Evolutionary conservation across 2,113 vertebrate species (phyloP).

Genomic region (Centropristis striata): DNA sequence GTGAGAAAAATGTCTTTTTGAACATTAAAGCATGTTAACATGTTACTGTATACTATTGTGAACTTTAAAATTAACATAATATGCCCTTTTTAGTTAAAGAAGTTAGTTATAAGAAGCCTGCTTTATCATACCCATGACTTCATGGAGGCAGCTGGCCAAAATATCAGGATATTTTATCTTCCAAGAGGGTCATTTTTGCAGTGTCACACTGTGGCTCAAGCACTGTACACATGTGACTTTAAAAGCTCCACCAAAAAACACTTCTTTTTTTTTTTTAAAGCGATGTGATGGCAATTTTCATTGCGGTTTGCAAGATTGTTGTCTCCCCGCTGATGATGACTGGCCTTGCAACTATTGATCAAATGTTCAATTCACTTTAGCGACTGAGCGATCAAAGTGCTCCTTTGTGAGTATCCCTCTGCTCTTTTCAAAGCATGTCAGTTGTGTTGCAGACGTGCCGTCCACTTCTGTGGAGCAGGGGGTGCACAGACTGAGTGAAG

Average conservation of each 20-base stretch:
- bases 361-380: slow-evolving; percentile 47
- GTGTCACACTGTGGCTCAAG: neutral
- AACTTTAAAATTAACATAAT: no score
- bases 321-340: slow-evolving; percentile 28
- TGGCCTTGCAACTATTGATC: slow-evolving; percentile 59
- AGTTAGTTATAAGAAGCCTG: no score
- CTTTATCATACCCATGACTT: no score
- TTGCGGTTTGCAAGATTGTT: slow-evolving; percentile 21
- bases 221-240: neutral
- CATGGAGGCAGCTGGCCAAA: no score
- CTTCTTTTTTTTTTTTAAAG: neutral
- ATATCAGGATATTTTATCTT: neutral
- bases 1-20: no score
- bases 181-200: no score
- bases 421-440: slow-evolving; percentile 37
- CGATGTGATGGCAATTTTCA: neutral
- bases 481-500: slow-evolving; percentile 22
- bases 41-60: no score
- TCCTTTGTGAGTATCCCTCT: slow-evolving; percentile 36
- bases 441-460: slow-evolving; percentile 32
- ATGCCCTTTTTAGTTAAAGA: no score
- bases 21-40: no score
- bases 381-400: slow-evolving; percentile 48
- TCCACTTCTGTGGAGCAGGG: slow-evolving; percentile 25
- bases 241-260: neutral